Conservation (phyloP, 1,140 invertebrate genomes). For the Lucilia sericata region DNA sequence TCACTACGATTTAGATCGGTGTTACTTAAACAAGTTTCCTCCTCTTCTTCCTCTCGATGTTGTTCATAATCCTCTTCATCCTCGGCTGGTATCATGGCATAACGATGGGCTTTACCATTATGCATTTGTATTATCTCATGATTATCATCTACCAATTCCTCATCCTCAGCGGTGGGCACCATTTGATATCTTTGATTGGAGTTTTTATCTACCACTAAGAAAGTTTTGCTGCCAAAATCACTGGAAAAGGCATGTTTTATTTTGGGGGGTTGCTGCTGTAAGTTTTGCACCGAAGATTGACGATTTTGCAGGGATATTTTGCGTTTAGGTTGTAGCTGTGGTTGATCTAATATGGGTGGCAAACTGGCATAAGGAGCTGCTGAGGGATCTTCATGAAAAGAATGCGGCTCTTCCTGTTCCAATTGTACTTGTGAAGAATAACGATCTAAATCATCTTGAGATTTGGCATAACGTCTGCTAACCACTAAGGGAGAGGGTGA, state of each 20-base stretch:
- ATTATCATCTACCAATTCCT: slow-evolving; percentile 70
- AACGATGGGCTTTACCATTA: slow-evolving; percentile 72
- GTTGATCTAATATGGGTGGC: slow-evolving; percentile 53
- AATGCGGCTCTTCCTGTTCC: slow-evolving; percentile 61
- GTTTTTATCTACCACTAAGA: slow-evolving; percentile 72
- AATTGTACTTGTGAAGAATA: slow-evolving; percentile 55
- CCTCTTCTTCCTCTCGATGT: slow-evolving; percentile 57
- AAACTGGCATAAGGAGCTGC: slow-evolving; percentile 59
- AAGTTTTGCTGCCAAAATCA: slow-evolving; percentile 71
- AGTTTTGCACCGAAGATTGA: slow-evolving; percentile 39
- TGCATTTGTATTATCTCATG: slow-evolving; percentile 74
- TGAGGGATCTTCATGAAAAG: slow-evolving; percentile 62
- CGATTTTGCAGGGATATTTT: neutral
- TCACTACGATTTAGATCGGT: slow-evolving; percentile 55
- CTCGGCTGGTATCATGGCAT: slow-evolving; percentile 73
- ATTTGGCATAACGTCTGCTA: slow-evolving; percentile 56
- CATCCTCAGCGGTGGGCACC: slow-evolving; percentile 71
- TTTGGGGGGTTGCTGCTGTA: slow-evolving; percentile 50
- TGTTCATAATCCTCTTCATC: slow-evolving; percentile 58
- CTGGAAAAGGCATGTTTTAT: slow-evolving; percentile 69
- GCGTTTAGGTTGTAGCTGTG: slow-evolving; percentile 43
- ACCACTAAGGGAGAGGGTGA: neutral
- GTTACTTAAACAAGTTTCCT: slow-evolving; percentile 66
- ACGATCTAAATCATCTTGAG: slow-evolving; percentile 62
- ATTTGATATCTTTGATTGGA: slow-evolving; percentile 73